Conservation (phyloP, 1,140 invertebrate genomes). For the Drosophila tsacasi region DNA sequence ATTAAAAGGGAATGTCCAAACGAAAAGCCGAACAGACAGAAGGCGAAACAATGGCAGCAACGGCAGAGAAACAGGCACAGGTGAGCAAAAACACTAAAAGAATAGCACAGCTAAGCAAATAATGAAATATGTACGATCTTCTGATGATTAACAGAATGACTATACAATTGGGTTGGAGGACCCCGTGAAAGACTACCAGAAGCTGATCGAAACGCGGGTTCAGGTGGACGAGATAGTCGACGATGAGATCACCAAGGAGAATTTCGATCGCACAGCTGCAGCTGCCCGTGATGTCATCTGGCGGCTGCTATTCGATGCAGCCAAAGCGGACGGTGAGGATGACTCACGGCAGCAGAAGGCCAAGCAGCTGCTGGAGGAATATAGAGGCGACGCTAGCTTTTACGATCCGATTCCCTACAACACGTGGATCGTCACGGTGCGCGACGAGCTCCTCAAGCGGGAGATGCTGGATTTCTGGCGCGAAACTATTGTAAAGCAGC, state of each 20-base stretch:
- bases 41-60: constrained; percentile 40
- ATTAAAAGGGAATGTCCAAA: constrained; percentile 50
- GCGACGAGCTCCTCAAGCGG: constrained; percentile 66
- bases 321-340: constrained; percentile 30
- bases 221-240: constrained; percentile 63
- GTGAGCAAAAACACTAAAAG: constrained; percentile 14
- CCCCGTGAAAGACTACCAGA: constrained; percentile 56
- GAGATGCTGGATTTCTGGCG: constrained; percentile 74
- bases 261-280: constrained; percentile 48
- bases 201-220: constrained; percentile 47
- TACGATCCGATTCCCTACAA: constrained; percentile 69
- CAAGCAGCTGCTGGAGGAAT: constrained; percentile 53
- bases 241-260: constrained; percentile 59
- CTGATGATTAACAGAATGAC: constrained; percentile 12
- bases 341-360: constrained; percentile 58
- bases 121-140: background rate
- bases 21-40: constrained; percentile 44
- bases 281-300: constrained; percentile 64
- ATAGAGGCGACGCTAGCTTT: constrained; percentile 69
- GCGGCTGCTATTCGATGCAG: constrained; percentile 54
- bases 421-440: constrained; percentile 69
- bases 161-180: constrained; percentile 38
- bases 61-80: constrained; percentile 33
- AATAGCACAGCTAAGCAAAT: constrained; percentile 1
- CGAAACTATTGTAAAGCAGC: constrained; percentile 58